These are phyloP conservation scores for Cyclophora punctaria DNA, from an alignment of 2,888 invertebrate genomes.

Conservation along the genomic window DNA sequence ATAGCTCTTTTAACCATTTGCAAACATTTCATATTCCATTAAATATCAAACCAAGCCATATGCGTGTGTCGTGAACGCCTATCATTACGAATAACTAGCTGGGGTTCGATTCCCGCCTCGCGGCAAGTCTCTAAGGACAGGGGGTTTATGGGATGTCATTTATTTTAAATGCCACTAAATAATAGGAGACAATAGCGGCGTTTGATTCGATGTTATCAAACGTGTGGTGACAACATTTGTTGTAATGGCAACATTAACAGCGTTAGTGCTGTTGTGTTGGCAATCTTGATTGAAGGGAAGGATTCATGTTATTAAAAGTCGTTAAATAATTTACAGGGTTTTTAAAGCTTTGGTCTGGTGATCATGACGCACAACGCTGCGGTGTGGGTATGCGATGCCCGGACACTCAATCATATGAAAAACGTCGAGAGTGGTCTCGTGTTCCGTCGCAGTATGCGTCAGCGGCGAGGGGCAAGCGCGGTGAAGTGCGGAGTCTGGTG, in stretches of 20 bases:
- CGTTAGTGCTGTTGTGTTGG: not conserved
- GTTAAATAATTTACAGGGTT: too few relatives aligned
- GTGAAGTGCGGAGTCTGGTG: too few relatives aligned
- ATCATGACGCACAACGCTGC: too few relatives aligned
- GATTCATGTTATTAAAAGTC: too few relatives aligned
- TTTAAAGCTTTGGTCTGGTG: too few relatives aligned
- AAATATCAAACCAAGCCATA: constrained; percentile 44
- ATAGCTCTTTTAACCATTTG: too few relatives aligned
- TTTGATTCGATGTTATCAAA: constrained; percentile 25
- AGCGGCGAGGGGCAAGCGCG: too few relatives aligned
- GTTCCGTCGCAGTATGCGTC: too few relatives aligned
- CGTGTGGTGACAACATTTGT: constrained; percentile 19
- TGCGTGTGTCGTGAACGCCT: constrained; percentile 50
- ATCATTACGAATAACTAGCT: constrained; percentile 42
- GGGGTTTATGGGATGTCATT: constrained; percentile 49
- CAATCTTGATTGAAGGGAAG: not conserved
- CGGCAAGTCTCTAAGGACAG: constrained; percentile 40
- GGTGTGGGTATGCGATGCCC: too few relatives aligned
- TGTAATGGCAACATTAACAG: not conserved
- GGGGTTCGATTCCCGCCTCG: constrained; percentile 18
- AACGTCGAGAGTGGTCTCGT: too few relatives aligned
- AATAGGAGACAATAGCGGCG: constrained; percentile 32
- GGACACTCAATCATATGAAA: too few relatives aligned
- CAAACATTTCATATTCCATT: constrained; percentile 23
- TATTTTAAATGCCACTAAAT: constrained; percentile 58